A percentile compares a stretch with the other conserved stretches of the same genome.
Evolutionary conservation across 2,888 invertebrate species (phyloP).

Genomic region (Apotomis turbidana): DNA sequence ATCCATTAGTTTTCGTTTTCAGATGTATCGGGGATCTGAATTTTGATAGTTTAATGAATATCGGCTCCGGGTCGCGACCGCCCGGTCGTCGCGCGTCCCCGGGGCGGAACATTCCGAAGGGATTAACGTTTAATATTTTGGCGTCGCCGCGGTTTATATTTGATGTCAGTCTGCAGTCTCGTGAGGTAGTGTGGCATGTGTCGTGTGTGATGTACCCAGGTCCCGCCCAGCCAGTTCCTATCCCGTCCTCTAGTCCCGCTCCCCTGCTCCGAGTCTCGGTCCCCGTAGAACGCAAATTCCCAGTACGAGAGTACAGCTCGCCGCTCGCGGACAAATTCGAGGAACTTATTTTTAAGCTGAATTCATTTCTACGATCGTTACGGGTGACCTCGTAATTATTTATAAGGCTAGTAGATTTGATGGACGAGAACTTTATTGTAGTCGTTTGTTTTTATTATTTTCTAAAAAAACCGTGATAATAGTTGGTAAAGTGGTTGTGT

Average conservation of each 20-base stretch:
- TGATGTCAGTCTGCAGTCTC: conserved; percentile 40
- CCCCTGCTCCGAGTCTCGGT: conserved; percentile 60
- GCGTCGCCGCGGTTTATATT: conserved; percentile 54
- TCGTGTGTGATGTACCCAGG: not conserved
- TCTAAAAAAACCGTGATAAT: conserved; percentile 83
- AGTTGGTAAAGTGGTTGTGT: conserved; percentile 77
- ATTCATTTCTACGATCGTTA: conserved; percentile 69
- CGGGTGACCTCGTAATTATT: conserved; percentile 77
- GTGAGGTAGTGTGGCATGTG: conserved; percentile 9
- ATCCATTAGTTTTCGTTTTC: conserved; percentile 63
- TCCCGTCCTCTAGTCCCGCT: conserved; percentile 76
- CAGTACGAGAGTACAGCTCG: conserved; percentile 52
- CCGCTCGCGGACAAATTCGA: conserved; percentile 59
- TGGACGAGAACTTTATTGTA: conserved; percentile 73
- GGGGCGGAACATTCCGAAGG: conserved; percentile 76
- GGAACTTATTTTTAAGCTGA: conserved; percentile 72
- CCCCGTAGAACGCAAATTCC: conserved; percentile 58
- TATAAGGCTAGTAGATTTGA: conserved; percentile 81
- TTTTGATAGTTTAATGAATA: conserved; percentile 69
- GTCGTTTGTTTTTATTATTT: conserved; percentile 68
- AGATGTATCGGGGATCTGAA: conserved; percentile 71
- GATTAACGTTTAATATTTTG: conserved; percentile 63
- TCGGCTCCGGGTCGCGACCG: conserved; percentile 65
- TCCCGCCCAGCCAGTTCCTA: conserved; percentile 60
- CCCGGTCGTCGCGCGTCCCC: conserved; percentile 66